A percentile compares a stretch with the other conserved stretches of the same genome.
These are phyloP conservation scores for Mythimna pallens DNA, from an alignment of 2,888 invertebrate species.

Conservation along the genomic window DNA sequence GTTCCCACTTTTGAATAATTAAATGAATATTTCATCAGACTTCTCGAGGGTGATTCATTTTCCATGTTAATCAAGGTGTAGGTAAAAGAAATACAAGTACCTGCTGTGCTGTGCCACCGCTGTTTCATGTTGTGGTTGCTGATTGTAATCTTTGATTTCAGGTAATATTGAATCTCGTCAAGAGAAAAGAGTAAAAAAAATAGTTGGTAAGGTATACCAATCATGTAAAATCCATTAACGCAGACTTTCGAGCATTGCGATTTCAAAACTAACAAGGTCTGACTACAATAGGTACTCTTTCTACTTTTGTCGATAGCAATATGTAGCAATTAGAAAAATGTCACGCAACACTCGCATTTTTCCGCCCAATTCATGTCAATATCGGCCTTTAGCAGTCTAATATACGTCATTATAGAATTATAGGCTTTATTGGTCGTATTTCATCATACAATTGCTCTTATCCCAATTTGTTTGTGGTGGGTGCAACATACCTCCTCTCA, in stretches of 20 bases:
- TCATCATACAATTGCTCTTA: no score
- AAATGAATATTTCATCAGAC: slow-evolving; percentile 49
- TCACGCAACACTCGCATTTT: slow-evolving; percentile 2
- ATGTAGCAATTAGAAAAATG: slow-evolving; percentile 24
- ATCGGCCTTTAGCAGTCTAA: not conserved
- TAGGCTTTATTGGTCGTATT: not conserved
- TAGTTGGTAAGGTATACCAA: no score
- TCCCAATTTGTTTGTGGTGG: no score
- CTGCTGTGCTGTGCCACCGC: not conserved
- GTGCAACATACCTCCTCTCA: no score
- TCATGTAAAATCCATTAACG: not conserved
- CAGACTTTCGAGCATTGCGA: not conserved
- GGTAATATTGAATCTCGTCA: no score
- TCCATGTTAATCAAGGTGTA: slow-evolving; percentile 32
- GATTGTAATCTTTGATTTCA: not conserved
- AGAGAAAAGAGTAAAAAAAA: no score
- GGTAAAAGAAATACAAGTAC: slow-evolving; percentile 15
- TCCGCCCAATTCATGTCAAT: slow-evolving; percentile 14
- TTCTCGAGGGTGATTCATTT: slow-evolving; percentile 7
- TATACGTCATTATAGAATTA: not conserved
- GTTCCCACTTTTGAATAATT: slow-evolving; percentile 28
- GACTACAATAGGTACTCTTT: slow-evolving; percentile 1
- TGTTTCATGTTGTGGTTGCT: slow-evolving; percentile 1
- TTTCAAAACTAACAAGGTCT: slow-evolving; percentile 4
- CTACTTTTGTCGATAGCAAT: slow-evolving; percentile 13